A percentile compares a stretch with the other conserved stretches of the same genome.
Conservation (phyloP, 2,113 vertebrate genomes). For the human (Homo sapiens) region GRCh38 chr9:17991001-17991500, state of each 20-base stretch:
- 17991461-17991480: background rate
- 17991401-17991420: background rate
- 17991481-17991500: background rate
- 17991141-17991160: background rate
- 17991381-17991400: background rate
- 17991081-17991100: background rate
- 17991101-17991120: background rate
- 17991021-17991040: background rate
- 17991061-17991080: background rate
- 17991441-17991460: background rate
- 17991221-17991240: background rate
- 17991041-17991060: background rate
- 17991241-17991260: background rate
- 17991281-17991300: background rate
- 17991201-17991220: background rate
- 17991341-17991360: background rate
- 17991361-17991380: background rate
- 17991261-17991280: background rate
- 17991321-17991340: background rate
- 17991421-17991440: background rate
- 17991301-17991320: background rate
- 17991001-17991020: background rate
- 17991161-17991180: background rate
- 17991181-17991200: background rate
- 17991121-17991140: background rate